Conservation (phyloP, 2,113 vertebrate genomes). For the Leucopternis melanops region DNA sequence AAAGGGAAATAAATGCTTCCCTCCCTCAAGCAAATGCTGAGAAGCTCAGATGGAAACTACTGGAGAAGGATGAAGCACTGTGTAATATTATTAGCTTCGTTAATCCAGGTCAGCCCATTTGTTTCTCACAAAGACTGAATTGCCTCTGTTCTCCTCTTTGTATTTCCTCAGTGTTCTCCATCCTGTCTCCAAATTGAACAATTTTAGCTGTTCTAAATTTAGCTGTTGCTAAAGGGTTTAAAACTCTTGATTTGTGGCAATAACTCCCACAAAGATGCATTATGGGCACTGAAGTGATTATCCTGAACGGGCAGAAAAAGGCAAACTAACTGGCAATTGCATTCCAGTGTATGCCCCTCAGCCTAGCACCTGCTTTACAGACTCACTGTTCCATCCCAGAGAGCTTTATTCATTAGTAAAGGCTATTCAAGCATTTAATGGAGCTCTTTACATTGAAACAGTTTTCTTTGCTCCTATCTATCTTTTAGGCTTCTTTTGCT, state of each 20-base stretch:
- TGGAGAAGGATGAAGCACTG: not conserved
- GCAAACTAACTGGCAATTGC: not conserved
- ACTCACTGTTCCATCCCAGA: not conserved
- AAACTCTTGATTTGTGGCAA: constrained; percentile 27
- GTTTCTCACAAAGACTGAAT: constrained; percentile 15
- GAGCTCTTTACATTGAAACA: constrained; percentile 15
- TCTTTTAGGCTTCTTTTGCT: not conserved
- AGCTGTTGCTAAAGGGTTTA: not conserved
- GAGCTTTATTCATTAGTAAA: constrained; percentile 25
- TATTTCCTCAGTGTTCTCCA: not conserved
- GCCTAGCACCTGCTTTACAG: constrained; percentile 2
- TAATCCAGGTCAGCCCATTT: constrained; percentile 2
- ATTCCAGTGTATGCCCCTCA: not conserved
- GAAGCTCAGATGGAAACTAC: not conserved
- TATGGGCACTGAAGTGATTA: not conserved
- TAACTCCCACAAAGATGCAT: constrained; percentile 11
- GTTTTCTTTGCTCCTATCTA: not conserved
- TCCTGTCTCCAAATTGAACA: not conserved
- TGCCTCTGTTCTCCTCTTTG: not conserved
- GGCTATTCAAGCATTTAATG: constrained; percentile 41
- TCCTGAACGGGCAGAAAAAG: not conserved
- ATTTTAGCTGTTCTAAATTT: not conserved
- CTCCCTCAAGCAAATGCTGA: not conserved
- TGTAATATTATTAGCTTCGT: not conserved
- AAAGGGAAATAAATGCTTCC: not conserved